Conservation (phyloP, 1,140 invertebrate species). For the Parapsyche elsis region DNA sequence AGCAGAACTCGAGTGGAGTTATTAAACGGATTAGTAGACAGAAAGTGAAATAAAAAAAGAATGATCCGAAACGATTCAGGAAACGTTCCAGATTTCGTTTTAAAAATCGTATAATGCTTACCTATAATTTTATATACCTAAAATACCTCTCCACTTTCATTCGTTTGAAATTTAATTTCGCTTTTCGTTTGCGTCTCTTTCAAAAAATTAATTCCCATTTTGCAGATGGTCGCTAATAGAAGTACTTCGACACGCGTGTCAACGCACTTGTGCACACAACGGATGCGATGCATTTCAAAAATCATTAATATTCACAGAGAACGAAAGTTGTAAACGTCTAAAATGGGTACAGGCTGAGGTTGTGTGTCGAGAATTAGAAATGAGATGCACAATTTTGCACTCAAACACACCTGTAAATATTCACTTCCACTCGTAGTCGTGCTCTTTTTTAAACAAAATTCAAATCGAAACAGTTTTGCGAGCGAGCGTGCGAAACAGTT, state of each 20-base stretch:
- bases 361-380: background rate
- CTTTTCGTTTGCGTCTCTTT: too few species aligned
- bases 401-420: background rate
- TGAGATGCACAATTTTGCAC: background rate
- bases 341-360: background rate
- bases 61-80: background rate
- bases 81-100: background rate
- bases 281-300: background rate
- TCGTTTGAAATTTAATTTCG: too few species aligned
- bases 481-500: background rate
- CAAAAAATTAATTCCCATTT: too few species aligned
- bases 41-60: too few species aligned
- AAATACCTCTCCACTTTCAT: too few species aligned
- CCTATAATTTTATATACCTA: too few species aligned
- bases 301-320: background rate
- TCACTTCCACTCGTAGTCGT: background rate
- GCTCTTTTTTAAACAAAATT: too few species aligned
- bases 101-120: too few species aligned
- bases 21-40: background rate
- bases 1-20: too few species aligned
- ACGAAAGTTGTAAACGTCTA: slow-evolving; percentile 7
- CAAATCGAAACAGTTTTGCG: background rate
- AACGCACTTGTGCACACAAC: too few species aligned
- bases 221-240: too few species aligned
- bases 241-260: too few species aligned